Evolutionary conservation across 1,140 invertebrate genomes (phyloP), one percentile per base, ranked within the genome.

Genomic region (Pseudomyrmex cubaensis): DNA sequence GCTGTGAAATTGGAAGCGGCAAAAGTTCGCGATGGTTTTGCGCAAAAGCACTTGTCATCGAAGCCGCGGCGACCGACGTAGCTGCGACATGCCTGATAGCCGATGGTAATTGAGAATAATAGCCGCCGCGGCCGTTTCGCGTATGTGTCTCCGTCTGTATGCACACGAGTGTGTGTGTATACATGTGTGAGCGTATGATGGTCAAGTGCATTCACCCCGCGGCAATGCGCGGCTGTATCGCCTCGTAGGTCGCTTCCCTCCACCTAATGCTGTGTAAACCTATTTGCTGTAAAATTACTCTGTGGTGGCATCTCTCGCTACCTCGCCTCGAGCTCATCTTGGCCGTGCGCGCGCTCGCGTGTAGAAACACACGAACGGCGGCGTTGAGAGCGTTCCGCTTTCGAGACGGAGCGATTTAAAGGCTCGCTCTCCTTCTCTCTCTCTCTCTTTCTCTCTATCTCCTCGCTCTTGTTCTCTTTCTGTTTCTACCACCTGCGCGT

Each of bases 201-300:
- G 73, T 83, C 74, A 82, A 82, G 85, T 87, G 86, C 86, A 84
- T 87, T 87, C 85, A 87, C 86, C 86, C 57, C 82, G 59, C 52
- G 85, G 85, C 86, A 35, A 59, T 63, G 52, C 22, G 67, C 85
- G 72, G 85, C 73, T 67, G 85, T 87, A 76, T 86, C 76, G 85
- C 48, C 85, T 86, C 77, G 77, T 76, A 72, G 44, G 78, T 87
- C 59, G 61, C 57, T 66, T 63, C 83, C 52, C 59, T 74, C 62
- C 50, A 44, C 63, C 78, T 70, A 88, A 73, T 62, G 70, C 75
- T 84, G 87, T 89, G 87, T 88, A 89, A 89, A 89, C 87, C 87
- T 88, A 89, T 89, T 89, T 88, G 87, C 87, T 69, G 87, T 80
- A 86, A 88, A 89, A 89, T 89, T 89, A 89, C 87, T 89, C 87